These are phyloP conservation scores for Megaustenia siamemsis DNA, from an alignment of 2,888 invertebrate genomes.

Conservation along the genomic window DNA sequence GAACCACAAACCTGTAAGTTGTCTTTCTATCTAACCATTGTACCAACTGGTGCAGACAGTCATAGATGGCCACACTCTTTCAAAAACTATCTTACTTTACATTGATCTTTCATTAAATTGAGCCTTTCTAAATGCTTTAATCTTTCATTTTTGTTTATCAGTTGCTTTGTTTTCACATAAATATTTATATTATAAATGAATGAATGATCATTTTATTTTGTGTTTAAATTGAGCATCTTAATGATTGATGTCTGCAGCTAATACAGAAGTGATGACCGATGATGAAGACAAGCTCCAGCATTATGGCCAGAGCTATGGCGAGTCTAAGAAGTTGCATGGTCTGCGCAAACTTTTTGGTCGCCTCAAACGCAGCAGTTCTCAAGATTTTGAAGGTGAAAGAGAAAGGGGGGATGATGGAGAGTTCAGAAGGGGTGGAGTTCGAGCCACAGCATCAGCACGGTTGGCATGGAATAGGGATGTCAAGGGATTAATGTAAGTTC, in stretches of 20 bases:
- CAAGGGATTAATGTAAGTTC: conserved; percentile 68
- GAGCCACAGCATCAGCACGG: conserved; percentile 87
- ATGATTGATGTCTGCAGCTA: conserved; percentile 63
- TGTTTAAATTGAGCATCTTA: too few relatives aligned
- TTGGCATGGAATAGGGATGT: conserved; percentile 84
- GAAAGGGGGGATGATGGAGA: conserved; percentile 65
- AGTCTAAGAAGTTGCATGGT: conserved; percentile 82
- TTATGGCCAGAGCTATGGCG: conserved; percentile 61
- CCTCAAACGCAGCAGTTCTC: conserved; percentile 81
- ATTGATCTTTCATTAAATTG: too few relatives aligned
- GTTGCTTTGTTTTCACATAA: too few relatives aligned
- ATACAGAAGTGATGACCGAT: conserved; percentile 75
- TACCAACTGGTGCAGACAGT: too few relatives aligned
- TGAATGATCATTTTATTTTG: too few relatives aligned
- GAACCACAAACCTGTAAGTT: too few relatives aligned
- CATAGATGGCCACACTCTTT: too few relatives aligned
- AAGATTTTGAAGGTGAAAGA: conserved; percentile 77
- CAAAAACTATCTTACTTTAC: too few relatives aligned
- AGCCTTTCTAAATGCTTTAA: too few relatives aligned
- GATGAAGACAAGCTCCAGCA: conserved; percentile 73
- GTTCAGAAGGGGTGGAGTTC: conserved; percentile 85
- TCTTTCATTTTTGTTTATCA: too few relatives aligned
- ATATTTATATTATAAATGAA: too few relatives aligned
- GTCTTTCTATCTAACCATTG: too few relatives aligned
- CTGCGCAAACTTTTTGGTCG: conserved; percentile 85